Conservation (phyloP, 2,888 invertebrate genomes). For the Eristalinus sepulchralis region DNA sequence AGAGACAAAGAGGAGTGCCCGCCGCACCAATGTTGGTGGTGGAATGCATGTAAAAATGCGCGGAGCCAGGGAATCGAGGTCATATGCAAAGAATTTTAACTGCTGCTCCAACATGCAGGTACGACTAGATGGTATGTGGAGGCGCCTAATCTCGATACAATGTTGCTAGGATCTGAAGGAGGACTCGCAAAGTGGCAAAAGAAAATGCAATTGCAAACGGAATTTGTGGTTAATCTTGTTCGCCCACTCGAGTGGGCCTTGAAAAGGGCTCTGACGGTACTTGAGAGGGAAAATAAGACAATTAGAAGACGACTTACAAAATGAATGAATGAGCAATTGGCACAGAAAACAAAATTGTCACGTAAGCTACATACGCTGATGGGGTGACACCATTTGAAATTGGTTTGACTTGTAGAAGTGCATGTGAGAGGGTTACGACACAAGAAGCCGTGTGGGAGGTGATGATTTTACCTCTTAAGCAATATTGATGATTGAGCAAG, state of each 20-base stretch:
- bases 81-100: slow-evolving; percentile 70
- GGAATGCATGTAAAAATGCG: slow-evolving; percentile 66
- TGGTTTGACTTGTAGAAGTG: too few relatives aligned
- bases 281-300: background rate
- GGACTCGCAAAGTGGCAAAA: background rate
- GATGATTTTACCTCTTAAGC: too few relatives aligned
- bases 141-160: slow-evolving; percentile 47
- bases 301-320: background rate
- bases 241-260: slow-evolving; percentile 4
- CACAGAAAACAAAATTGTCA: background rate
- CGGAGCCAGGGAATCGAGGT: slow-evolving; percentile 65
- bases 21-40: slow-evolving; percentile 3
- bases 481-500: too few relatives aligned
- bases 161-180: slow-evolving; percentile 26
- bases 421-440: too few relatives aligned
- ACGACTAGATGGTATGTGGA: slow-evolving; percentile 22
- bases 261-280: background rate
- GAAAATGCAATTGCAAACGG: background rate
- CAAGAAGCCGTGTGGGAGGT: too few relatives aligned
- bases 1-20: slow-evolving; percentile 62
- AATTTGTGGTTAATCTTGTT: background rate
- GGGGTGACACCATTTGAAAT: too few relatives aligned
- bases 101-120: slow-evolving; percentile 45
- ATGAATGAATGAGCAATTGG: slow-evolving; percentile 13
- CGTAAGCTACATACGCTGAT: too few relatives aligned